Evolutionary conservation across 2,113 vertebrate species (phyloP).

Genomic region (Cercopithecus mona): DNA sequence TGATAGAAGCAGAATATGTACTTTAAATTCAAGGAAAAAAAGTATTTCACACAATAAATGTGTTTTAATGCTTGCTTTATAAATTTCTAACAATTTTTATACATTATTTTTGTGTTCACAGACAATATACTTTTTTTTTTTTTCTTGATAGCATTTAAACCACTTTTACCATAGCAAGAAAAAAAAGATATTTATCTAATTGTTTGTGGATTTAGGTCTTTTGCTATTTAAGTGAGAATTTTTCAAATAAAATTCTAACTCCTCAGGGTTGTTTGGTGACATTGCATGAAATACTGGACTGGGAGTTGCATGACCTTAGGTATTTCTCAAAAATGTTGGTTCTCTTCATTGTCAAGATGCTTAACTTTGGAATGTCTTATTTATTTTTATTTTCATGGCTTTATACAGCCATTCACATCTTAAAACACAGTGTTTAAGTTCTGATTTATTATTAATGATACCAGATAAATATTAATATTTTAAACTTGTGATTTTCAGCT

Average conservation of each 20-base stretch:
- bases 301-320: background rate
- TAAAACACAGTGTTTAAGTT: background rate
- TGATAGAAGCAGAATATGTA: background rate
- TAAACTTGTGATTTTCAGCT: background rate
- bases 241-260: background rate
- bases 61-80: background rate
- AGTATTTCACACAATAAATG: background rate
- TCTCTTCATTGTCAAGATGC: background rate
- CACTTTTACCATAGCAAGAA: background rate
- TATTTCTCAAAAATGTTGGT: background rate
- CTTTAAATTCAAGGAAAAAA: background rate
- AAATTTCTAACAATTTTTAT: background rate
- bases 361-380: background rate
- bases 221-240: background rate
- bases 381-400: background rate
- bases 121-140: background rate
- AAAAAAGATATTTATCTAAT: background rate
- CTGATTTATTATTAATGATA: background rate
- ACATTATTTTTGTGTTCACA: background rate
- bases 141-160: background rate
- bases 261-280: background rate
- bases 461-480: background rate
- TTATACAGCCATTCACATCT: background rate
- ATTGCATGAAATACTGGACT: background rate
- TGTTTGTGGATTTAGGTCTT: background rate